Conservation (phyloP, 2,113 vertebrate genomes). For the Macrotus californicus region DNA sequence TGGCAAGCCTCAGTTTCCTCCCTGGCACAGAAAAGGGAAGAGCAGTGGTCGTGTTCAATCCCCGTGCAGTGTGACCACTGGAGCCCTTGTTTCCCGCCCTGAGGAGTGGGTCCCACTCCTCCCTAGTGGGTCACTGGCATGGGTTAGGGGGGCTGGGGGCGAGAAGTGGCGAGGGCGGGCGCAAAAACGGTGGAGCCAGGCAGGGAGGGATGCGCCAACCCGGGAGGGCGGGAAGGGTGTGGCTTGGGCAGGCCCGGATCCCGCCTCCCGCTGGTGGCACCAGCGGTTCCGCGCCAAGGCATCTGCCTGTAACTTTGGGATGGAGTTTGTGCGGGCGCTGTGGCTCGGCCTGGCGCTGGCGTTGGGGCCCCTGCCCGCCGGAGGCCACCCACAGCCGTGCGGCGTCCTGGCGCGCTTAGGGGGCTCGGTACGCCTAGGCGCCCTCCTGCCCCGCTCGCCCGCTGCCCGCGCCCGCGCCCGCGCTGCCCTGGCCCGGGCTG, state of each 20-base stretch:
- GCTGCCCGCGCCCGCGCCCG: constrained; percentile 72
- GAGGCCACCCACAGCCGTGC: constrained; percentile 80
- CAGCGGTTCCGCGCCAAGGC: neutral
- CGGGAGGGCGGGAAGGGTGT: neutral
- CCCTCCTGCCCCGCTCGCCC: constrained; percentile 79
- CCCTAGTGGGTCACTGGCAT: neutral
- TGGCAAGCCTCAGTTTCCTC: neutral
- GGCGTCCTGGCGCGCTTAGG: constrained; percentile 80
- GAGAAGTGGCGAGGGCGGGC: neutral
- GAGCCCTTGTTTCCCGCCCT: neutral
- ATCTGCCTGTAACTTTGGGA: constrained; percentile 7
- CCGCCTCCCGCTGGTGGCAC: neutral
- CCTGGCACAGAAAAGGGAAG: neutral
- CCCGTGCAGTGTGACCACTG: neutral
- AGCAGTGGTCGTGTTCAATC: neutral
- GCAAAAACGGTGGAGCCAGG: neutral
- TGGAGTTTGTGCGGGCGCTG: constrained; percentile 49
- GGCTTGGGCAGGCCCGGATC: too few relatives aligned
- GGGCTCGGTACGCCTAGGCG: constrained; percentile 84
- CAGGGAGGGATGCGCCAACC: too few relatives aligned
- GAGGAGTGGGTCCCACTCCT: too few relatives aligned
- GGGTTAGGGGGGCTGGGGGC: neutral
- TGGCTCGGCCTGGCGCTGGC: constrained; percentile 44
- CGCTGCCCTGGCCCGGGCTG: constrained; percentile 76
- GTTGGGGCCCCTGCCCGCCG: neutral